Evolutionary conservation across 2,888 invertebrate species (phyloP), one percentile per base, ranked within the genome.

Genomic region (Cremastinae sp.): DNA sequence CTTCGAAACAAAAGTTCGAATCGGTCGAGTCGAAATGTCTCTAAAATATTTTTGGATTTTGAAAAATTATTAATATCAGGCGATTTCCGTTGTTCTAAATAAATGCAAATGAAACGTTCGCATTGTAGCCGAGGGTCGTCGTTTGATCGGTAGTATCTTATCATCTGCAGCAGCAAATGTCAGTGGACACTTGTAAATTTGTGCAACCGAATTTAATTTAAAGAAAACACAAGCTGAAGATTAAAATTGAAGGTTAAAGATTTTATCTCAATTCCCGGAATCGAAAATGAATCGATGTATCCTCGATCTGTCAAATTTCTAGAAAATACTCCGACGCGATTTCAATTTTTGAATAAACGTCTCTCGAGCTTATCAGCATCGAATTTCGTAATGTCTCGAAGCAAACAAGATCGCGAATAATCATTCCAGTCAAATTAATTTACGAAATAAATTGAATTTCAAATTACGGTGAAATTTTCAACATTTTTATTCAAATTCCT

Each of bases 101-200:
- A 3, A 28, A 49, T 49, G 4, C 3, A 18, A 7, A 14, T 37
- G 16, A 53, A 22, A 14, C 41, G 10, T 41, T 14, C 22, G 7
- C 10, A 16, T 65, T 53, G n/a, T 10, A 37, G 22, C 9, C 28
- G 49, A 12, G 37, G 68, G 22, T 68, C 49, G 58, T 18, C 55
- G 45, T 39, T 39, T 68, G 49, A 58, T 68, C 58, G 10, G 16
- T 55, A 12, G 39, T 58, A 68, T 49, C 58, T 68, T 58, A 68
- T 68, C 68, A 37, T 20, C 47, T 45, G 8, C 7, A 20, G 12
- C 9, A 20, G 18, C 22, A 35, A 14, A 49, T 47, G 18, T 14
- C 7, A 37, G 39, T 2, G 9, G n/a, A 45, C 37, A 8, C 49
- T 68, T 20, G 12, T 47, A 37, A 56, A 66, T 37, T 56, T 16